Conservation (phyloP, 2,888 invertebrate species). For the Calameuta filiformis region DNA sequence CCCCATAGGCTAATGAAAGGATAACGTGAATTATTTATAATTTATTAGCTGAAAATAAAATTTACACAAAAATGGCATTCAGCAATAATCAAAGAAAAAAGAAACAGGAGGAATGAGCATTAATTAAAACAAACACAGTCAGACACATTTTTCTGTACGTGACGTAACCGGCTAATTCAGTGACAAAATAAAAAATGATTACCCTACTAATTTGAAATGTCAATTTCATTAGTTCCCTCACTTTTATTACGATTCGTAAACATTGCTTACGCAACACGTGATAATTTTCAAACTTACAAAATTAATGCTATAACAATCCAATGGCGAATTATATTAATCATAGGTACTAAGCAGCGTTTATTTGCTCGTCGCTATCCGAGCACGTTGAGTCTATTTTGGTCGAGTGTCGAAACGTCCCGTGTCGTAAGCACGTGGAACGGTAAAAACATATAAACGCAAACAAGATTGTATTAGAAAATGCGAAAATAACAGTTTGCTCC, state of each 20-base stretch:
- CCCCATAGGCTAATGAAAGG: no score
- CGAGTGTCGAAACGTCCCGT: no score
- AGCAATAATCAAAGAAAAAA: background rate
- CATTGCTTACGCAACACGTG: background rate
- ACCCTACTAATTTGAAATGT: background rate
- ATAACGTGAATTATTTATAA: no score
- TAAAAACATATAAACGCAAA: no score
- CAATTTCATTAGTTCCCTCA: background rate
- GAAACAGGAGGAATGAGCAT: background rate
- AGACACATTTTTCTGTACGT: background rate
- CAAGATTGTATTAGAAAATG: no score
- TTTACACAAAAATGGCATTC: background rate
- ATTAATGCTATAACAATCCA: background rate
- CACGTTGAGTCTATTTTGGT: no score
- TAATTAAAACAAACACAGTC: background rate
- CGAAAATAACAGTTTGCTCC: no score
- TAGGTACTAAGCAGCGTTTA: no score
- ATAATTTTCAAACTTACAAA: background rate
- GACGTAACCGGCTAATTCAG: background rate
- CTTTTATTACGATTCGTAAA: background rate
- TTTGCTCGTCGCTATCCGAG: no score
- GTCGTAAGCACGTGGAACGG: no score
- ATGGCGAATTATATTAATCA: background rate
- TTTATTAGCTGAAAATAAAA: no score
- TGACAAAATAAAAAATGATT: background rate